Evolutionary conservation across 2,113 vertebrate species (phyloP).

Genomic region (Gambusia affinis): DNA sequence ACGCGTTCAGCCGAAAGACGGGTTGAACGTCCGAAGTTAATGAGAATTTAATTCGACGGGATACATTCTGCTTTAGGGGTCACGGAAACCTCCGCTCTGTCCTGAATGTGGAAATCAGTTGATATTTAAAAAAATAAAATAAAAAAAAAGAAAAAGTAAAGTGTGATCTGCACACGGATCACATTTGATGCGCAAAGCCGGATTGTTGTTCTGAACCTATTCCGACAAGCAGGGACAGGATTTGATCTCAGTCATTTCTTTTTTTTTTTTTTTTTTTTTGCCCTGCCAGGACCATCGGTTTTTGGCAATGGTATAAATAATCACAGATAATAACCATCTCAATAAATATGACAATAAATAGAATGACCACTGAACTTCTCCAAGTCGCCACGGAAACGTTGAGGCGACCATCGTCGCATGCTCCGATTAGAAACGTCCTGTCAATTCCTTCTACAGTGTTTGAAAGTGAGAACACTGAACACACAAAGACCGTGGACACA

Average conservation of each 20-base stretch:
- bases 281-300: constrained; percentile 21
- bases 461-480: constrained; percentile 47
- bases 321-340: constrained; percentile 62
- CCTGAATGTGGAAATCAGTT: background rate
- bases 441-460: constrained; percentile 34
- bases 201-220: background rate
- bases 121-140: background rate
- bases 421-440: constrained; percentile 35
- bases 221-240: background rate
- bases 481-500: constrained; percentile 8
- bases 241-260: constrained; percentile 42
- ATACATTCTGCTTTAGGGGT: constrained; percentile 18
- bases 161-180: background rate
- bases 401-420: constrained; percentile 15
- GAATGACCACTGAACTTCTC: constrained; percentile 62
- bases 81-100: background rate
- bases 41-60: constrained; percentile 3
- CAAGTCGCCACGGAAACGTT: constrained; percentile 25
- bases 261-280: constrained; percentile 3
- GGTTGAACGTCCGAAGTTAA: background rate
- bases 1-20: background rate
- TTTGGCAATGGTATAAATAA: constrained; percentile 76
- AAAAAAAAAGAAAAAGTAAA: constrained; percentile 3
- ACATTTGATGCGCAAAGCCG: background rate
- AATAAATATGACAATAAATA: constrained; percentile 82